Evolutionary conservation across 2,888 invertebrate species (phyloP).

Genomic region (Trilocha varians): DNA sequence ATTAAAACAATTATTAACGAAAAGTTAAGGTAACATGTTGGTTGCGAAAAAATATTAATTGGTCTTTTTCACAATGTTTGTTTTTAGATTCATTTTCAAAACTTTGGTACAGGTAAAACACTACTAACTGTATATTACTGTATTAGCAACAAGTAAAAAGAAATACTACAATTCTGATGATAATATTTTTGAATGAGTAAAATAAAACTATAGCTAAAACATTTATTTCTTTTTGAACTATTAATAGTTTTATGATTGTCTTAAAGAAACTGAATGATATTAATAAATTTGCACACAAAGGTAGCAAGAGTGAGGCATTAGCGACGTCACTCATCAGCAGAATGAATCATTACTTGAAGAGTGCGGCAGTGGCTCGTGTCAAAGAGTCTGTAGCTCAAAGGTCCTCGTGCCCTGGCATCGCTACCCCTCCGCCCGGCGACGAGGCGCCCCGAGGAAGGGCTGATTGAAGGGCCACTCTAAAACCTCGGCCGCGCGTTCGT

Average conservation of each 20-base stretch:
- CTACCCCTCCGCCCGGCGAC: conserved; percentile 30
- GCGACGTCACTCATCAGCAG: conserved; percentile 70
- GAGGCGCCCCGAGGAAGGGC: conserved; percentile 61
- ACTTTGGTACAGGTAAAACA: neutral
- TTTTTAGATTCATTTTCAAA: neutral
- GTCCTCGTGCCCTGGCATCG: conserved; percentile 45
- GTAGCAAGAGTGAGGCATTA: conserved; percentile 56
- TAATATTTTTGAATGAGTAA: too few relatives aligned
- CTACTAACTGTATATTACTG: too few relatives aligned
- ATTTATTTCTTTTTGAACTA: too few relatives aligned
- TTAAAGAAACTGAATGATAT: neutral
- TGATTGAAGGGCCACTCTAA: conserved; percentile 72
- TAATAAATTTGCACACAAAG: neutral
- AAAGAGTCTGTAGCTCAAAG: conserved; percentile 69
- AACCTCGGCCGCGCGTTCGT: conserved; percentile 69
- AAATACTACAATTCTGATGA: too few relatives aligned
- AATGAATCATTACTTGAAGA: conserved; percentile 74
- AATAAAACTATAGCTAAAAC: too few relatives aligned
- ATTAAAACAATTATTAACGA: conserved; percentile 56
- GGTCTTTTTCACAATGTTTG: neutral
- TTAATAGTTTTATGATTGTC: too few relatives aligned
- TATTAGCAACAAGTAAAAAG: too few relatives aligned
- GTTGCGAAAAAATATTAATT: neutral
- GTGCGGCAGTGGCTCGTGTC: conserved; percentile 71
- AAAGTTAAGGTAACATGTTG: conserved; percentile 29